Conservation (phyloP, 2,797 vertebrate species). For the Hybognathus amarus region DNA sequence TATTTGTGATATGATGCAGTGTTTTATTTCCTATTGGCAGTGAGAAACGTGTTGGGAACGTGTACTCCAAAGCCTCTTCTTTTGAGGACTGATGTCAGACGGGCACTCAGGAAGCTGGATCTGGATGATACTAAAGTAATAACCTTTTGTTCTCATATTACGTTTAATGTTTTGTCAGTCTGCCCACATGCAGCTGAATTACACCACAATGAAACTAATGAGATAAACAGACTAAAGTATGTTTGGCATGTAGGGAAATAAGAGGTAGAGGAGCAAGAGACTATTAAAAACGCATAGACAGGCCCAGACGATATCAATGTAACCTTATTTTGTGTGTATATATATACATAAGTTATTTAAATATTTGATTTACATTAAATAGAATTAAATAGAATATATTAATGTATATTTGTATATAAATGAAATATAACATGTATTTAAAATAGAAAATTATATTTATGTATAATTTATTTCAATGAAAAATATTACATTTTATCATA, state of each 20-base stretch:
- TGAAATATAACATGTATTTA: too few species aligned
- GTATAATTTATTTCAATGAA: too few species aligned
- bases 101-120: conserved; percentile 86
- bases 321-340: background rate
- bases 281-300: conserved; percentile 12
- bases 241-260: background rate
- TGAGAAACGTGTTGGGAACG: conserved; percentile 89
- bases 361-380: background rate
- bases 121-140: conserved; percentile 89
- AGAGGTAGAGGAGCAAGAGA: background rate
- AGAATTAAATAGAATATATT: background rate
- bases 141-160: conserved; percentile 20
- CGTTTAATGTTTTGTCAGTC: conserved; percentile 21
- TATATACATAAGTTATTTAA: background rate
- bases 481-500: too few species aligned
- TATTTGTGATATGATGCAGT: background rate
- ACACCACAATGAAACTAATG: conserved; percentile 19
- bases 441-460: too few species aligned
- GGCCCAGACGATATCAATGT: background rate
- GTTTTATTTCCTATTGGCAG: conserved; percentile 61
- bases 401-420: background rate
- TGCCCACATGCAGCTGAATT: background rate
- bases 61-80: conserved; percentile 89
- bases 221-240: conserved; percentile 12
- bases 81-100: conserved; percentile 92